A percentile compares a stretch with the other conserved stretches of the same genome.
Conservation (phyloP, 2,888 invertebrate genomes). For the Plemyria rubiginata region DNA sequence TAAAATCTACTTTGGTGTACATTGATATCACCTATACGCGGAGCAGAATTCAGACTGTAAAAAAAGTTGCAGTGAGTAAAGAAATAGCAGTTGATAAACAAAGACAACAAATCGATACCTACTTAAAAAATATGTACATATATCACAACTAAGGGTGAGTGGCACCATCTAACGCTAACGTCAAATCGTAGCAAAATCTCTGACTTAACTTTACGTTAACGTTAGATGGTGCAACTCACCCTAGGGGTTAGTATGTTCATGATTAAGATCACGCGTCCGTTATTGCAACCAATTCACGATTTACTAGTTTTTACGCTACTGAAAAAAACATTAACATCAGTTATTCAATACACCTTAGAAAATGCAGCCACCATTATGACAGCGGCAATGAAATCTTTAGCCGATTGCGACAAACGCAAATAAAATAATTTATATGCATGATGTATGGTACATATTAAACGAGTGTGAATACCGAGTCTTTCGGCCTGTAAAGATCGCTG, state of each 20-base stretch:
- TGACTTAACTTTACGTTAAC: too few relatives aligned
- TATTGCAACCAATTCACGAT: conserved; percentile 1
- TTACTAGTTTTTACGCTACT: conserved; percentile 6
- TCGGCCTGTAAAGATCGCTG: too few relatives aligned
- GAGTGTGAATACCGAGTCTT: too few relatives aligned
- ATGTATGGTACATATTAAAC: too few relatives aligned
- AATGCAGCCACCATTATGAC: background rate
- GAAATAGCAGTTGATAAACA: background rate
- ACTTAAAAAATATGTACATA: too few relatives aligned
- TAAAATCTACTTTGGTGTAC: background rate
- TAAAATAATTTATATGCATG: too few relatives aligned
- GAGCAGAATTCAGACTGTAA: conserved; percentile 5
- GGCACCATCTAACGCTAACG: too few relatives aligned
- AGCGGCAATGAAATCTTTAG: background rate
- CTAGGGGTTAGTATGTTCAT: background rate
- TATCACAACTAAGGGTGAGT: too few relatives aligned
- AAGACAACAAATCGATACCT: background rate
- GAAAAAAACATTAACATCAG: conserved; percentile 25
- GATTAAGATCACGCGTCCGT: background rate
- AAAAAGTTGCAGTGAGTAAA: background rate
- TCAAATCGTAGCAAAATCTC: too few relatives aligned
- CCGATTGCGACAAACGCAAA: background rate
- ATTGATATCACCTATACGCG: background rate
- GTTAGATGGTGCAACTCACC: too few relatives aligned
- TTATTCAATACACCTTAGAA: conserved; percentile 2